Base-by-base conservation (phyloP, 2,888 invertebrate genomes). In the Junonia oenone region DNA sequence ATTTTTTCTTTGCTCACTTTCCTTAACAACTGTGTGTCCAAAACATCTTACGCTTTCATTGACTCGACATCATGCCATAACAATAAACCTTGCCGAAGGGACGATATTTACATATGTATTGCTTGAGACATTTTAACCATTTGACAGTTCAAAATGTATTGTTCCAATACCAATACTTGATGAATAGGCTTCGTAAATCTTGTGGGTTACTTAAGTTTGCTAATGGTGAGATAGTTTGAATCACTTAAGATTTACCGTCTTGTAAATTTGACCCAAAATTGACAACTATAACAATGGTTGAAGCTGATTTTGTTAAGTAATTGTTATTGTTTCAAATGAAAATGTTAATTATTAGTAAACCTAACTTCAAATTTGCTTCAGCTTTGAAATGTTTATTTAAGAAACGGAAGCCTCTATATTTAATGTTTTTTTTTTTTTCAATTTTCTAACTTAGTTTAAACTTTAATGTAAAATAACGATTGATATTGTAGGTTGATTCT, bases 51-150 rank as follows among this genome's bases (percentile, higher is more conserved):
- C 73, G 63, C 77, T 75, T 72, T 69, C 76, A 74, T 71, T 73
- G 76, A 72, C 76, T 72, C 79, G 80, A 79, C 81, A 74, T 80
- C 79, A 77, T 75, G 78, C 80, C 77, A 84, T 85, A 85, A 89
- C 88, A 88, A 87, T 89, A 88, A 87, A 85, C 76, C 68, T 73
- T 62, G 64, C 70, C 69, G 71, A 63, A 68, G 75, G 74, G 71
- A 72, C 58, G 58, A 68, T 76, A 88, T 89, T 88, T 79, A 76
- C 85, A 88, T 88, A 83, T 73, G 76, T 75, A 85, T 81, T 76
- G 75, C 75, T 65, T 59, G 67, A 71, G 73, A 72, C 69, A 74
- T 71, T 77, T 75, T 71, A 78, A 84, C 80, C 83, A 81, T 86
- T 88, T 87, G 87, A 88, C 89, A 88, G 86, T 84, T 80, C 71